Evolutionary conservation across 2,797 vertebrate species (phyloP).

Genomic region (Platyrinchus mystaceus): DNA sequence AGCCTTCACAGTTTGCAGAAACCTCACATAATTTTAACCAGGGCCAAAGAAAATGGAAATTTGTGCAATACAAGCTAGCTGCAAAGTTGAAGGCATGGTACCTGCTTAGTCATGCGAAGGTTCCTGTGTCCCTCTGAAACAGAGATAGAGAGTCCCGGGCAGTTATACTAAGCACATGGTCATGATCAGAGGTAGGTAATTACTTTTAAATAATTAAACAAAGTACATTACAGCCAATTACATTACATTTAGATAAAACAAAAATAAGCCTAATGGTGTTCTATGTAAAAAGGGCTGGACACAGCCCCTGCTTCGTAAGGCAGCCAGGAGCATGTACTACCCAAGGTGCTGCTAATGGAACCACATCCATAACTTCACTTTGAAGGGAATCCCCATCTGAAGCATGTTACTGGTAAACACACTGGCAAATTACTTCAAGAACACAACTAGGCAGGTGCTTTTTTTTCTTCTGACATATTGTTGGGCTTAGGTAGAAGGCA

Average conservation of each 20-base stretch:
- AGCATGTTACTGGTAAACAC: background rate
- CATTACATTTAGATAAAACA: slow-evolving; percentile 18
- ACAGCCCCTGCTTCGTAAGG: background rate
- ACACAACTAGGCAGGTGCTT: background rate
- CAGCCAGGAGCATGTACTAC: background rate
- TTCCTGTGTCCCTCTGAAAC: slow-evolving; percentile 98
- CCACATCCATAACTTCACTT: background rate
- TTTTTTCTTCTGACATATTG: background rate
- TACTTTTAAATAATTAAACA: slow-evolving; percentile 45
- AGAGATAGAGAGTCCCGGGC: slow-evolving; percentile 85
- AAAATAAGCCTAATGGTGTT: background rate
- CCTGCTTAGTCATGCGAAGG: slow-evolving; percentile 93
- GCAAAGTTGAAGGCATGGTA: slow-evolving; percentile 84
- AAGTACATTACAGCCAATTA: slow-evolving; percentile 49
- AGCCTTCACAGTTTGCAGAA: slow-evolving; percentile 75
- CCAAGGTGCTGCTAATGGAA: background rate
- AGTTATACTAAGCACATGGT: slow-evolving; percentile 65
- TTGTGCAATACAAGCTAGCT: slow-evolving; percentile 67
- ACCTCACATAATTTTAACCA: slow-evolving; percentile 56
- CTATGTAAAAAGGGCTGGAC: background rate
- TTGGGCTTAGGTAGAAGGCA: background rate
- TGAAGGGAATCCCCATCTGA: background rate
- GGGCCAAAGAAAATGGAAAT: slow-evolving; percentile 54
- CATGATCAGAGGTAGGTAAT: slow-evolving; percentile 22
- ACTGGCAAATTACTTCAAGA: background rate